Base-by-base conservation (phyloP, 2,797 vertebrate species). In the Luscinia megarhynchos region DNA sequence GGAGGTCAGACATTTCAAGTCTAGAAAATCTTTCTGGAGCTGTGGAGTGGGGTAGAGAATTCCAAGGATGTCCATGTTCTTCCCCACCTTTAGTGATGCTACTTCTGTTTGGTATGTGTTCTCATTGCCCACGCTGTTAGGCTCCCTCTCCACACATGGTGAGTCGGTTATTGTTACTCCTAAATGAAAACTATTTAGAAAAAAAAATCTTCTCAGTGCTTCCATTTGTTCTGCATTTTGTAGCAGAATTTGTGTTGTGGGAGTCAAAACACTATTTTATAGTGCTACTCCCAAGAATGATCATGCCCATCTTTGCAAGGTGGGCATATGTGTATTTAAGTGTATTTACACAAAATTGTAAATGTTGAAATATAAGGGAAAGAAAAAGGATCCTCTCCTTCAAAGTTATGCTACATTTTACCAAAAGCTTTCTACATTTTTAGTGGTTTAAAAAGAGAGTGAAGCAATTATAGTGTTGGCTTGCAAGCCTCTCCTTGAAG, bases 111-210 rank as follows among this genome's bases (percentile, higher is more conserved):
- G 58, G 12, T 24, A 8, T 1, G 5, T 84, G 15, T 63, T 84
- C 73, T 80, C 23, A 23, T 41, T 30, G 26, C 18, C 40, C 6
- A 2, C 0, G 0, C 29, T 84, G 24, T 70, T 58, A n/a, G 11
- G 3, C 8, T 68, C 21, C 36, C 15, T 46, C 11, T 43, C 32
- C n/a, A 23, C 27, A 36, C 48, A 48, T 41, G 55, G 26, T 26
- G 34, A 34, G 34, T 34, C 8, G 34, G 34, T 34, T 70, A 38
- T 19, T 63, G 20, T 57, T 89, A 22, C 29, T 94, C 20, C 29
- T 72, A 79, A 72, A 55, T 36, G 27, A 82, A 84, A 91, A 43
- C 9, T 59, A 9, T 17, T 50, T n/a, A 46, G 43, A 82, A 78
- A 61, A 61, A 61, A 62, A 62, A 69, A 27, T 30, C 27, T 58